Evolutionary conservation across 92 coral and sea anemone species (phyloP).

Genomic region (Desmophyllum pertusum): DNA sequence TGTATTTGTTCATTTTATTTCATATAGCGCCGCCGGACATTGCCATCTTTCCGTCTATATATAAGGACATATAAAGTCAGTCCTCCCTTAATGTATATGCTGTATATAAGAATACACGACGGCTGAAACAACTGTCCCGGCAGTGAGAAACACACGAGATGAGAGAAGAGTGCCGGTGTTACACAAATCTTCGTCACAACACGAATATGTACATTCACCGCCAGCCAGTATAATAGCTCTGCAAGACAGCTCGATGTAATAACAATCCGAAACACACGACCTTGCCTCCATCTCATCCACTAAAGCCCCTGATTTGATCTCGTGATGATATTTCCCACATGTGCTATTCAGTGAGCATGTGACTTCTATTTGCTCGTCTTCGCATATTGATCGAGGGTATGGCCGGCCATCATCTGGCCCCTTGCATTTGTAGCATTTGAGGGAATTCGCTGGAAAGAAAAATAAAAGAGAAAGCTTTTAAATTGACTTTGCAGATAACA

Average conservation of each 20-base stretch:
- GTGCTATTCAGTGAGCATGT: conserved; percentile 14
- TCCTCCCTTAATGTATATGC: not conserved
- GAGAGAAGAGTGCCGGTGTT: not conserved
- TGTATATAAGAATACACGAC: not conserved
- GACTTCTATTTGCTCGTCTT: conserved; percentile 10
- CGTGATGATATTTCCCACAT: conserved; percentile 37
- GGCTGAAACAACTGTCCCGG: not conserved
- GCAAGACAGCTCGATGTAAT: conserved; percentile 18
- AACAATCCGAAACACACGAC: conserved; percentile 28
- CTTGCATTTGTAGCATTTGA: conserved; percentile 31
- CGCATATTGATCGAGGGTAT: conserved; percentile 29
- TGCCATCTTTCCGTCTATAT: no score
- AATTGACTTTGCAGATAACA: not conserved
- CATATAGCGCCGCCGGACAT: no score
- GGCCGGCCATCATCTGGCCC: conserved; percentile 46
- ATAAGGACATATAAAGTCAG: no score
- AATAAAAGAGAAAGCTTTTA: not conserved
- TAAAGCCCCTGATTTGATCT: conserved; percentile 23
- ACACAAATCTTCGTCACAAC: conserved; percentile 43
- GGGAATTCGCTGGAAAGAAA: not conserved
- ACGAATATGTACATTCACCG: conserved; percentile 23
- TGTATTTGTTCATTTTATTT: no score
- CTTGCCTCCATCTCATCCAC: conserved; percentile 28
- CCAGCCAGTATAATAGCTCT: conserved; percentile 34
- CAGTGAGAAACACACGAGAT: not conserved